Base-by-base conservation (phyloP, 2,797 vertebrate species). In the Bradypodion pumilum region DNA sequence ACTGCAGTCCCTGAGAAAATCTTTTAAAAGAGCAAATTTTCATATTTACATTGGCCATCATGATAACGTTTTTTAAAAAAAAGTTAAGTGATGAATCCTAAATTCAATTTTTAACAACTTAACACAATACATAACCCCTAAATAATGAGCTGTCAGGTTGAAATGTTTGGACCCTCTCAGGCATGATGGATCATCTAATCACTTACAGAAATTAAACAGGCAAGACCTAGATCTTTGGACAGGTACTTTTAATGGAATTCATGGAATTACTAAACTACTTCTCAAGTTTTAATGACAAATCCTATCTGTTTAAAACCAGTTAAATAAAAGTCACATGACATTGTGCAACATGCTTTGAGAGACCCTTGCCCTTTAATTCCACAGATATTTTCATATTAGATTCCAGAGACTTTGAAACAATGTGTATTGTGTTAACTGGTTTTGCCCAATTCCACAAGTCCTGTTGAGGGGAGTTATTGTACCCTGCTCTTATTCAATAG, bases 121-220 rank as follows among this genome's bases (percentile, higher is more conserved):
- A 91, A 91, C 89, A 83, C 23, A 37, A 78, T 86, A 89, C 86
- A 82, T 85, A 93, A 87, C 70, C 85, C 84, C 37, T 88, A 89
- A 90, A 91, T 91, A 92, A 91, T 78, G 85, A 81, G 44, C 76
- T 91, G 46, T 91, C 78, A 90, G 86, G 78, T 77, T 37, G 85
- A 80, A 85, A 88, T 86, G 69, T 49, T 86, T 27, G 44, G 35
- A 93, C 85, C 44, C 87, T 90, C 85, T 80, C 79, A 68, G 81
- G 85, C 80, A 89, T 93, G 49, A 91, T 81, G 29, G 74, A 90
- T 92, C 80, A 89, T 86, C 90, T 90, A 90, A 92, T 92, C 90
- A 91, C 49, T 83, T 65, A 89, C 7, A 79, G 90, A 89, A 89
- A 66, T 92, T 79, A 87, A 83, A 79, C 12, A 19, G 87, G 21